Evolutionary conservation across 2,113 vertebrate genomes (phyloP), one percentile per base, ranked within the genome.

Genomic region (Verasper variegatus): DNA sequence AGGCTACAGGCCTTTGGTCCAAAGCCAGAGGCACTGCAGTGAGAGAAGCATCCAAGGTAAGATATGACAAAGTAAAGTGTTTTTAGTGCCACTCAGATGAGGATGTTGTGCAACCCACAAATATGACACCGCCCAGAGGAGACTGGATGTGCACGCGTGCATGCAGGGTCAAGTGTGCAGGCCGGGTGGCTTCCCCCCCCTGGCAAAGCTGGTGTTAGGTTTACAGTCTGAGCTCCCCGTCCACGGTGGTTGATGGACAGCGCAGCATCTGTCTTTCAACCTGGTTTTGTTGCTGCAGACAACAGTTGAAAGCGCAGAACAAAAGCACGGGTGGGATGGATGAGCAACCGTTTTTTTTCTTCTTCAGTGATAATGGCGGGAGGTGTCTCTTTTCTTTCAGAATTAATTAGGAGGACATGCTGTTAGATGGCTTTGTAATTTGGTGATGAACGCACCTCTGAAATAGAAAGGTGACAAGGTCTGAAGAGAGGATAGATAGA

Each of bases 41-140:
- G 1, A 62, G 24, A 20, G 14, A 61, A 18, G 45, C 56, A 67
- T 56, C 60, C 27, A 66, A 68, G 27, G 27, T 21, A 26, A 66
- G 42, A 76, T 26, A 66, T 5, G 73, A 86, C 51, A 63, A 71
- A 80, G 64, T 68, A 56, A 73, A 81, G 61, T 68, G 78, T 31
- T 62, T 62, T 31, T 78, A 65, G 64, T 75, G 42, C 54, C 11
- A 57, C 68, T 24, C 57, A 55, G 70, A 20, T 31, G 56, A 54
- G 56, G 55, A 51, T 31, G 68, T 45, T 68, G 79, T 74, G 77
- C 68, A 52, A 27, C 63, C 59, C 24, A 52, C 42, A 76, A 90
- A 91, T 67, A 85, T 78, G 82, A 91, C 80, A 81, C 85, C 85
- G 74, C 68, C 54, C 78, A 20, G 67, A 86, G 89, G 89, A 84